Evolutionary conservation across 2,113 vertebrate genomes (phyloP).

Genomic region (Brachyhypopomus occidentalis): DNA sequence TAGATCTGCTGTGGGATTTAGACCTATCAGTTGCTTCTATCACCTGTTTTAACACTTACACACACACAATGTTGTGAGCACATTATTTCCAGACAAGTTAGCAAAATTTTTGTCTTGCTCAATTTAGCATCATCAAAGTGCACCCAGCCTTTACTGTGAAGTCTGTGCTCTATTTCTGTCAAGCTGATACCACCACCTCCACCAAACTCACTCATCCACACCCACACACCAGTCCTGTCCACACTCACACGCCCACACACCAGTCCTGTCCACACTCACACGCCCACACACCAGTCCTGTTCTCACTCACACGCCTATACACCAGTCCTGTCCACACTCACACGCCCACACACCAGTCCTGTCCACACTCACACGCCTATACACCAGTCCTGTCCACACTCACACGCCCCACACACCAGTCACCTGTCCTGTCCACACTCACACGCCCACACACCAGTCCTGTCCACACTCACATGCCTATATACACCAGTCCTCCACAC

Average conservation of each 20-base stretch:
- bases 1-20: slow-evolving; percentile 1
- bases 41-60: slow-evolving; percentile 3
- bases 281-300: slow-evolving; percentile 12
- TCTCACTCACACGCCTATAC: slow-evolving; percentile 9
- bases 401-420: not conserved
- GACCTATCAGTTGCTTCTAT: not conserved
- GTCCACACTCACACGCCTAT: not conserved
- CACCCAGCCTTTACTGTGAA: slow-evolving; percentile 6
- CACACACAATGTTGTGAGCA: not conserved
- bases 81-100: slow-evolving; percentile 11
- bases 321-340: slow-evolving; percentile 2
- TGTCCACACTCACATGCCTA: slow-evolving; percentile 15
- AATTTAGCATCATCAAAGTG: not conserved
- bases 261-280: not conserved
- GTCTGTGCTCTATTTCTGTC: not conserved
- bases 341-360: not conserved
- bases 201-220: not conserved
- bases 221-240: not conserved
- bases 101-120: not conserved
- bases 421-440: not conserved
- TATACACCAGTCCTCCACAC: too few species aligned
- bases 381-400: not conserved
- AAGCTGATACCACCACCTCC: slow-evolving; percentile 12
- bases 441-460: slow-evolving; percentile 7
- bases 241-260: not conserved